These are phyloP conservation scores for Penelope pileata DNA, from an alignment of 2,113 vertebrate genomes.

Conservation along the genomic window DNA sequence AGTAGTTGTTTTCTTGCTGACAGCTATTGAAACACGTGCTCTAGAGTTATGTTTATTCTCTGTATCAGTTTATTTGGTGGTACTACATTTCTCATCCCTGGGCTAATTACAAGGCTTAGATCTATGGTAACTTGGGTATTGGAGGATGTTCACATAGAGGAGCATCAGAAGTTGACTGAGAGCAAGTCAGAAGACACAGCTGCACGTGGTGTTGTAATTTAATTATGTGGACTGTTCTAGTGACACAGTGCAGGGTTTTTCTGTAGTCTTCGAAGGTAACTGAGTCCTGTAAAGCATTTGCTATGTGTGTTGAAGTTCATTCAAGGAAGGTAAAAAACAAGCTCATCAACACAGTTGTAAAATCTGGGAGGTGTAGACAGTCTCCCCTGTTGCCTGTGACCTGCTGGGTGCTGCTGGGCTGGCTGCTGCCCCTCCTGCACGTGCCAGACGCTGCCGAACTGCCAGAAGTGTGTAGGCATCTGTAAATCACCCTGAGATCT, in stretches of 20 bases:
- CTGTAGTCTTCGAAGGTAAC: not conserved
- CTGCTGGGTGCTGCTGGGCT: not conserved
- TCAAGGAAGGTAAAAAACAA: not conserved
- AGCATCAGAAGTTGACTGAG: not conserved
- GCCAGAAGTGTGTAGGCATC: not conserved
- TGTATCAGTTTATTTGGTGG: not conserved
- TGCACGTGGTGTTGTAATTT: not conserved
- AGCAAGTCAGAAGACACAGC: not conserved
- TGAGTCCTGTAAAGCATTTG: not conserved
- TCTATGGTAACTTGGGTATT: not conserved
- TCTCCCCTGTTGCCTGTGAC: not conserved
- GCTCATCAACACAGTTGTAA: not conserved
- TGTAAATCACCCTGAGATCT: not conserved
- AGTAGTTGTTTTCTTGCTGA: not conserved
- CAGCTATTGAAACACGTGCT: not conserved
- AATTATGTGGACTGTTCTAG: not conserved
- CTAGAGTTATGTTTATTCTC: not conserved
- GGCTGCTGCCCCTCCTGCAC: not conserved
- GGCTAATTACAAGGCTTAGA: not conserved
- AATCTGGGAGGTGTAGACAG: not conserved
- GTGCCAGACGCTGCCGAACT: accelerated
- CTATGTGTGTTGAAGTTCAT: not conserved
- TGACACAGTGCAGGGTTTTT: not conserved
- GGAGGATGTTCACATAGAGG: not conserved
- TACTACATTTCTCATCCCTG: not conserved